Percentiles rank a stretch among this genome's conserved stretches.
phyloP scores from a whole-genome alignment of 2,113 vertebrate species.

The Alces alces region DNA sequence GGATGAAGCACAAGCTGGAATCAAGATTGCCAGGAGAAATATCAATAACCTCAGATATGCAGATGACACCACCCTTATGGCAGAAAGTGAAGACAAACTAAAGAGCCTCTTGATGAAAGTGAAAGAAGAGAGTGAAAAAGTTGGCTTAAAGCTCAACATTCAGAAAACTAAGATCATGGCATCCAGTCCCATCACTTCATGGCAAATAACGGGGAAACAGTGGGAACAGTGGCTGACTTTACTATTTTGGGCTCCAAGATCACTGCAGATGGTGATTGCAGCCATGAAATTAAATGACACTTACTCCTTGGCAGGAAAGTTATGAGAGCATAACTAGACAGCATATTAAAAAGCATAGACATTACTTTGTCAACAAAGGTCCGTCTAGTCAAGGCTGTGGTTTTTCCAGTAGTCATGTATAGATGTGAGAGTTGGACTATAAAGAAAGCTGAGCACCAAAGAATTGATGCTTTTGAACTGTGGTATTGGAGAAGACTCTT shows the following conservation, averaged over 20 bases:
- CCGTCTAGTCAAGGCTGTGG: background rate
- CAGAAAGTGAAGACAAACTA: background rate
- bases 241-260: background rate
- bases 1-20: background rate
- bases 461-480: background rate
- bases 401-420: background rate
- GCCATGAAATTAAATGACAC: background rate
- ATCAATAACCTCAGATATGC: background rate
- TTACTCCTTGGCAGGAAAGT: background rate
- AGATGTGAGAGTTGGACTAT: background rate
- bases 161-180: background rate
- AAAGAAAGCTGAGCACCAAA: background rate
- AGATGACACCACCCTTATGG: background rate
- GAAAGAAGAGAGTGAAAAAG: background rate
- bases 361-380: background rate
- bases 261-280: background rate
- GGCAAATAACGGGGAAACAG: background rate
- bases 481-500: background rate
- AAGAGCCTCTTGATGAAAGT: too few species aligned
- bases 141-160: background rate
- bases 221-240: background rate
- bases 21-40: background rate
- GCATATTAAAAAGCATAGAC: background rate
- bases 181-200: background rate
- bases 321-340: background rate